Evolutionary conservation across 2,113 vertebrate species (phyloP).

Genomic region (Phrynosoma blainvillii): DNA sequence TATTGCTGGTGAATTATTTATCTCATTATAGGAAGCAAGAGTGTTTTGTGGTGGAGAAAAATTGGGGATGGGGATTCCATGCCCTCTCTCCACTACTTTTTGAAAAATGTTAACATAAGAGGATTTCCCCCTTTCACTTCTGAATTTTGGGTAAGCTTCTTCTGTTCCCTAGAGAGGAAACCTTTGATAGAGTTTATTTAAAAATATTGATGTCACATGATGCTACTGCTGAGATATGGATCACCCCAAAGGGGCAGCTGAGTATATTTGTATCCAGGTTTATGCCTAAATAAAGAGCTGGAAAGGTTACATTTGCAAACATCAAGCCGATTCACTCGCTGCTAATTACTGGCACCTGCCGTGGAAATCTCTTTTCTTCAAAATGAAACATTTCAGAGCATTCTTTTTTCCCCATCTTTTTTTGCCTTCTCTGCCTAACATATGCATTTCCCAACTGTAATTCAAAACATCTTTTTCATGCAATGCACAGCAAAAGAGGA

Average conservation of each 20-base stretch:
- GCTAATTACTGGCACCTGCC: slow-evolving; percentile 58
- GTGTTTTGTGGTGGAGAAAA: neutral
- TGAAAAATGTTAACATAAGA: slow-evolving; percentile 43
- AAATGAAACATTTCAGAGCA: slow-evolving; percentile 35
- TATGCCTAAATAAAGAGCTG: slow-evolving; percentile 44
- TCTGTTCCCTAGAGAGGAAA: slow-evolving; percentile 42
- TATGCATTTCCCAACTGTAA: neutral
- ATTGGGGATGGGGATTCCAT: slow-evolving; percentile 45
- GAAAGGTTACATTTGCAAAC: slow-evolving; percentile 44
- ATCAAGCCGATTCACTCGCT: slow-evolving; percentile 35
- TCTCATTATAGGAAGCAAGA: slow-evolving; percentile 60
- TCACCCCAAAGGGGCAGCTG: neutral
- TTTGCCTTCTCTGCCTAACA: neutral
- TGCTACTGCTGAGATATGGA: slow-evolving; percentile 49
- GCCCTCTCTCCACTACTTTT: slow-evolving; percentile 50
- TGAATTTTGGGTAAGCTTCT: slow-evolving; percentile 58
- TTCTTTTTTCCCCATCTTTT: too few relatives aligned
- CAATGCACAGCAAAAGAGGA: neutral
- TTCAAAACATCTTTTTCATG: neutral
- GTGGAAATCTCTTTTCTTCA: slow-evolving; percentile 26
- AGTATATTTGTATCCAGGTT: slow-evolving; percentile 37
- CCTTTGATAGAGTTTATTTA: slow-evolving; percentile 64
- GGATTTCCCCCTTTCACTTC: slow-evolving; percentile 48
- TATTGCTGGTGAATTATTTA: slow-evolving; percentile 75
- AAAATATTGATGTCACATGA: slow-evolving; percentile 68